Base-by-base conservation (phyloP, 2,797 vertebrate species). In the Phyllotis vaccarum region DNA sequence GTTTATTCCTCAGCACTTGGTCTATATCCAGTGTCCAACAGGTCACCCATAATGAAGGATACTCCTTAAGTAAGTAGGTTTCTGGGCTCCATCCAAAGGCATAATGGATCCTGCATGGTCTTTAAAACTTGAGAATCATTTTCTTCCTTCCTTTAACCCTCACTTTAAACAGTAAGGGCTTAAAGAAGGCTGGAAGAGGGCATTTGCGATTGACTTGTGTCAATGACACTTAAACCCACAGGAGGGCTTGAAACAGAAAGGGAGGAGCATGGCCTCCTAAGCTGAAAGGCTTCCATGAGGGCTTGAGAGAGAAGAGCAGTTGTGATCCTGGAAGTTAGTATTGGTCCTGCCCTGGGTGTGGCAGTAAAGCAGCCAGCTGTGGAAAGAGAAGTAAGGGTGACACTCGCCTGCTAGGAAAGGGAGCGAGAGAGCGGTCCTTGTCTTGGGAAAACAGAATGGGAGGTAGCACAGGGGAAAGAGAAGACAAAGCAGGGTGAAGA, bases 41-140 rank as follows among this genome's bases (percentile, higher is more conserved):
- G 74, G 68, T 92, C 66, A 89, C 12, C 46, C 78, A 52, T 52
- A 29, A 9, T n/a, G 29, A 24, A 74, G n/a, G 12, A 37, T 19
- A 86, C 49, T 85, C 79, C 22, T 74, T 86, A 52, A 95, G 78
- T 60, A 94, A 92, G 34, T 89, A 78, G 79, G 89, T 82, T 93
- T 56, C 62, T 90, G 72, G 68, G 24, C 16, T 46, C 24, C 21
- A 40, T 62, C 27, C 74, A 95, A 95, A 92, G 46, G 83, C 16
- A 34, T 64, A 75, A 94, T 79, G 49, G 56, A 46, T 89, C 52
- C 83, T 56, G 52, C 14, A 56, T 79, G 68, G 14, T 94, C 72
- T 68, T n/a, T 90, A 76, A 90, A 70, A 86, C 4, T 46, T 94
- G 37, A 94, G 54, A 91, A 78, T 92, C 27, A 80, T 16, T 70